Percentiles rank a stretch among this genome's conserved stretches.
phyloP scores from a whole-genome alignment of 2,888 invertebrate species.

The Sylvicola fuscatus region DNA sequence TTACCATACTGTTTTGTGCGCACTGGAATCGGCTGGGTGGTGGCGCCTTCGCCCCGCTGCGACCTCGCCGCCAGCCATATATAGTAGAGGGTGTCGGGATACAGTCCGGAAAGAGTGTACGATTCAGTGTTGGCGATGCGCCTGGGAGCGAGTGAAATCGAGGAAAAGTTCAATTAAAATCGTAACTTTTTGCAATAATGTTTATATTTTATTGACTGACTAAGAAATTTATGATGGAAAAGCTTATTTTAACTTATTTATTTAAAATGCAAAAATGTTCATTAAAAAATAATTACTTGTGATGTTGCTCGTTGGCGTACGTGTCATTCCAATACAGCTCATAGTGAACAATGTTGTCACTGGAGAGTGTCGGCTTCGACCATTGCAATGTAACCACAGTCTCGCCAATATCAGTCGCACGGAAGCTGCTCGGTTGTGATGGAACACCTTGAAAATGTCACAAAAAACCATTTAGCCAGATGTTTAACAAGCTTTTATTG shows the following conservation, averaged over 20 bases:
- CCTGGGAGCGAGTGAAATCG: conserved; percentile 16
- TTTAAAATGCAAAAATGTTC: not conserved
- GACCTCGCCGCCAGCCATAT: conserved; percentile 92
- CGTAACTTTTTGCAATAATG: too few species aligned
- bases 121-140: conserved; percentile 65
- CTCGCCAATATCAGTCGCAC: conserved; percentile 71
- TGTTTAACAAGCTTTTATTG: too few species aligned
- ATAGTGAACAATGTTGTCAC: conserved; percentile 85
- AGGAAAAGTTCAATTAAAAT: too few species aligned
- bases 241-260: too few species aligned
- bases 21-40: conserved; percentile 83
- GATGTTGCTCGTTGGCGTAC: conserved; percentile 74
- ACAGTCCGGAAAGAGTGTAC: conserved; percentile 74
- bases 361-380: conserved; percentile 79
- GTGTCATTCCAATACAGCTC: conserved; percentile 96
- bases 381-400: conserved; percentile 81
- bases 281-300: conserved; percentile 34
- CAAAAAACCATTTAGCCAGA: conserved; percentile 1
- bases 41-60: conserved; percentile 84
- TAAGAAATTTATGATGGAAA: too few species aligned
- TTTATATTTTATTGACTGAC: too few species aligned
- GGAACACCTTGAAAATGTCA: conserved; percentile 62
- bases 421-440: conserved; percentile 81
- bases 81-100: conserved; percentile 91
- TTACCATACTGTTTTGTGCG: conserved; percentile 97